These are phyloP conservation scores for Ceramica pisi DNA, from an alignment of 2,888 invertebrate species.

Conservation along the genomic window DNA sequence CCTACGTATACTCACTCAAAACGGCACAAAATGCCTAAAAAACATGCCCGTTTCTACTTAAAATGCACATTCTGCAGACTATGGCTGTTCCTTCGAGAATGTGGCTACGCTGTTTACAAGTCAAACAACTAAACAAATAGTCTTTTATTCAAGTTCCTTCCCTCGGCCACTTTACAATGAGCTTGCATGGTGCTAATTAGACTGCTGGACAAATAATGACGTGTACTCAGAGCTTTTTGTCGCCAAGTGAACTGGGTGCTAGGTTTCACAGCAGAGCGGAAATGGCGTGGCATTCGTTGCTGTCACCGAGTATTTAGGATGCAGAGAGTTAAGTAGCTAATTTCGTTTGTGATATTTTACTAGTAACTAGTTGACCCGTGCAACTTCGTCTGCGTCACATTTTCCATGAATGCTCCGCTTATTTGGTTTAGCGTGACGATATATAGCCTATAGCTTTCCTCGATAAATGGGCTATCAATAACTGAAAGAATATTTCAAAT, in stretches of 20 bases:
- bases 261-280: conserved; percentile 44
- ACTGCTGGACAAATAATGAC: conserved; percentile 51
- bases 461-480: too few species aligned
- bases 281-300: conserved; percentile 44
- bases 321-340: conserved; percentile 10
- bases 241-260: conserved; percentile 52
- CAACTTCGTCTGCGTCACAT: too few species aligned
- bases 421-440: too few species aligned
- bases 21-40: neutral
- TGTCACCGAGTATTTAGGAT: conserved; percentile 17
- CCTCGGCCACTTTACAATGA: conserved; percentile 32
- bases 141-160: conserved; percentile 21
- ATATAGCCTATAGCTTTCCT: too few species aligned
- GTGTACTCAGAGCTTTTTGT: conserved; percentile 46
- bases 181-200: conserved; percentile 47
- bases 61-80: neutral
- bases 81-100: neutral
- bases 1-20: neutral
- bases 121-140: conserved; percentile 9
- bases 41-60: neutral
- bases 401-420: too few species aligned
- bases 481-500: too few species aligned
- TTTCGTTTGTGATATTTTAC: neutral
- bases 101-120: conserved; percentile 3
- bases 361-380: too few species aligned